Conservation (phyloP, 2,113 vertebrate species). For the Laticauda laticaudata region DNA sequence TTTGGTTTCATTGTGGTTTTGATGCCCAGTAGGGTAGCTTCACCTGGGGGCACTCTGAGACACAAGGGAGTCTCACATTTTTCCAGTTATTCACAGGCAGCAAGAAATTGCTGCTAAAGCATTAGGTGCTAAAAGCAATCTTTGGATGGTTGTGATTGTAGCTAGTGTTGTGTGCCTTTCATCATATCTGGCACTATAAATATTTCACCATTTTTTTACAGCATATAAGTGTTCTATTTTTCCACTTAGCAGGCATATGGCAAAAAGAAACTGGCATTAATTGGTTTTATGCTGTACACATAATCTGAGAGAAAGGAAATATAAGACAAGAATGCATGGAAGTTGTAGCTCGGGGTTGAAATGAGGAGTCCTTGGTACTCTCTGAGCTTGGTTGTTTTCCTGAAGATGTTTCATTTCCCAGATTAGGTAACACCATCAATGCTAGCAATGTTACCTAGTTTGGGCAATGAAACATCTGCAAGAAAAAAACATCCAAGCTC, state of each 20-base stretch:
- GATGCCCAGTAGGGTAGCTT: not conserved
- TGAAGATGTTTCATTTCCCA: not conserved
- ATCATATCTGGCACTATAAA: not conserved
- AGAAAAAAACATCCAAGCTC: not conserved
- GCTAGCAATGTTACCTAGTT: not conserved
- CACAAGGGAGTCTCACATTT: accelerated
- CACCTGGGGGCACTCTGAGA: accelerated
- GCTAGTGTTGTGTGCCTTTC: not conserved
- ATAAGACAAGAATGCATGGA: not conserved
- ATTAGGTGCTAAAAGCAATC: not conserved
- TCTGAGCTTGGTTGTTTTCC: not conserved
- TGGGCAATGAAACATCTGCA: not conserved
- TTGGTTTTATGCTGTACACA: not conserved
- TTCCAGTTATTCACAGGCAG: not conserved
- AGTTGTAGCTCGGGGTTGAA: not conserved
- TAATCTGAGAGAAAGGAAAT: not conserved
- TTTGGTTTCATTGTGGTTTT: not conserved
- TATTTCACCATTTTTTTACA: not conserved
- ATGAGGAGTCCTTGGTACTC: not conserved
- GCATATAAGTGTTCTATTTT: not conserved
- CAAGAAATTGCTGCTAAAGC: not conserved
- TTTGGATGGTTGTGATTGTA: accelerated
- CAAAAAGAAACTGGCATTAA: not conserved
- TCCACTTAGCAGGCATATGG: not conserved
- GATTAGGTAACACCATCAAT: not conserved